phyloP scores from a whole-genome alignment of 2,797 vertebrate species.

The Morelia viridis region DNA sequence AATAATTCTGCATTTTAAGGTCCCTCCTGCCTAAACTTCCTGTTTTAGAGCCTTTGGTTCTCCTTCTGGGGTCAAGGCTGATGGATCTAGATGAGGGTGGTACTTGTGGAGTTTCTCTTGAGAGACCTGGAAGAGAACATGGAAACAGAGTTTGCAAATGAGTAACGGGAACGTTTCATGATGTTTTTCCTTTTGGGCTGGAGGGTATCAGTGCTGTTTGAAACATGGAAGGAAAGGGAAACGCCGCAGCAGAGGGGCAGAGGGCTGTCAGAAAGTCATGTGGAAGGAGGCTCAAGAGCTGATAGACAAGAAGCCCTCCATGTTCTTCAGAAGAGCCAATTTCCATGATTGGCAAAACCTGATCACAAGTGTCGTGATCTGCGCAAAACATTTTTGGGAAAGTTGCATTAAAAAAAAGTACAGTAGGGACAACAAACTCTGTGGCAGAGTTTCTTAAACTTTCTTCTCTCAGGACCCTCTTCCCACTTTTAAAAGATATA shows the following conservation, averaged over 20 bases:
- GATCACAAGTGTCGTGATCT: not conserved
- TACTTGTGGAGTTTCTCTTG: constrained; percentile 28
- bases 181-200: constrained; percentile 16
- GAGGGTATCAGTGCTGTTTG: not conserved
- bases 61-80: not conserved
- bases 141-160: not conserved
- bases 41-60: not conserved
- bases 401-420: not conserved
- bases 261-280: constrained; percentile 4
- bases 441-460: not conserved
- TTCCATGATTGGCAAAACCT: not conserved
- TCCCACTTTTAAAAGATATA: no score
- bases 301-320: not conserved
- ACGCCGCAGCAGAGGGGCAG: not conserved
- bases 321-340: not conserved
- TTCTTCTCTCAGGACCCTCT: no score
- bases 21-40: not conserved
- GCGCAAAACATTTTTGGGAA: not conserved
- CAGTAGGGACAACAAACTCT: not conserved
- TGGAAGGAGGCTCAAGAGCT: not conserved
- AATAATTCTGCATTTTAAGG: not conserved
- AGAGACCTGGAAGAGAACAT: not conserved
- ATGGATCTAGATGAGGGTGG: not conserved
- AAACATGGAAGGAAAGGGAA: not conserved
- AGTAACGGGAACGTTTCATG: not conserved